phyloP scores from a whole-genome alignment of 2,797 vertebrate species.

The Sebastolobus altivelis region DNA sequence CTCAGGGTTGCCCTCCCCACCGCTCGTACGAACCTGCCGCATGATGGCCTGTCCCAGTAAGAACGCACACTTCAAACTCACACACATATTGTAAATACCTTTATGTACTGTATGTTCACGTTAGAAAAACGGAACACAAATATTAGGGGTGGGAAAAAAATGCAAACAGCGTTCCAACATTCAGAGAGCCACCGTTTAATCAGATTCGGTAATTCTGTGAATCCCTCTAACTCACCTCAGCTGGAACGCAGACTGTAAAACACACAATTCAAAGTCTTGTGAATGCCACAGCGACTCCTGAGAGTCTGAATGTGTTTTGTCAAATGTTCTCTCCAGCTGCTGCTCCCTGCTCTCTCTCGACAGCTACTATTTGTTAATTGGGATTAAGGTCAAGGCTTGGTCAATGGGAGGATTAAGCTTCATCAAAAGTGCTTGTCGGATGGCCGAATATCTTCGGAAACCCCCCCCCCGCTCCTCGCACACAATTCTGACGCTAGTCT shows the following conservation, averaged over 20 bases:
- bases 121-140: too few species aligned
- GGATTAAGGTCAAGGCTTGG: constrained; percentile 6
- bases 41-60: constrained; percentile 90
- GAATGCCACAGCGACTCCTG: constrained; percentile 28
- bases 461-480: neutral
- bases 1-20: constrained; percentile 75
- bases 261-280: constrained; percentile 15
- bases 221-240: constrained; percentile 15
- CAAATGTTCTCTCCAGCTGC: constrained; percentile 5
- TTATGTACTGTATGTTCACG: neutral
- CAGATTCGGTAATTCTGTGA: neutral
- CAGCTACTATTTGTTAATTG: constrained; percentile 17
- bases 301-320: constrained; percentile 18
- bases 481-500: neutral
- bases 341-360: constrained; percentile 1
- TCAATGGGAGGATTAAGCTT: neutral
- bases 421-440: neutral
- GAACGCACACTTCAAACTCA: constrained; percentile 60
- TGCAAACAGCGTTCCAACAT: too few species aligned
- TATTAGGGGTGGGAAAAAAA: too few species aligned
- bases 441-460: neutral
- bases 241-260: constrained; percentile 14
- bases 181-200: constrained; percentile 3
- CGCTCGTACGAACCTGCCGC: constrained; percentile 88
- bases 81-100: neutral